Conservation (phyloP, 2,888 invertebrate species). For the Malthinus flaveolus region DNA sequence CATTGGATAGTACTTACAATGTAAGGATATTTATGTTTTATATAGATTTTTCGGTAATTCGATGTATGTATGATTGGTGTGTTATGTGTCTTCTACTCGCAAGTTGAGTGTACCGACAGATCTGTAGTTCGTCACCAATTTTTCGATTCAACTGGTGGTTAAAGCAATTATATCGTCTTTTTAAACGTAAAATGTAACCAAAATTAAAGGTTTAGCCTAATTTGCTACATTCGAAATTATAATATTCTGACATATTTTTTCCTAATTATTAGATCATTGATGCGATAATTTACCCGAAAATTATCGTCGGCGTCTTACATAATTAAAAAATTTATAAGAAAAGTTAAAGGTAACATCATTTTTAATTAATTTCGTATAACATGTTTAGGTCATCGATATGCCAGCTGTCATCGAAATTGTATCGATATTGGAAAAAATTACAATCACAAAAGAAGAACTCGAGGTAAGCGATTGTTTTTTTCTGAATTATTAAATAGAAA, state of each 20-base stretch:
- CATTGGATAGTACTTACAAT: conserved; percentile 97
- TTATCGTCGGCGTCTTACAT: too few species aligned
- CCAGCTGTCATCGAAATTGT: conserved; percentile 91
- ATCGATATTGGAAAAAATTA: conserved; percentile 86
- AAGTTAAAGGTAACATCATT: not conserved
- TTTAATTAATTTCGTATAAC: conserved; percentile 3
- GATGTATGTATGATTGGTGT: conserved; percentile 5
- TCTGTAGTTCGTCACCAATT: not conserved
- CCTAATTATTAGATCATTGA: not conserved
- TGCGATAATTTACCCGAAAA: not conserved
- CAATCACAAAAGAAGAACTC: conserved; percentile 87
- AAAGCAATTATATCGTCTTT: not conserved
- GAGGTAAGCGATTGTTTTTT: conserved; percentile 64
- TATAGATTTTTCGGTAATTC: conserved; percentile 27
- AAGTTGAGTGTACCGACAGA: conserved; percentile 1
- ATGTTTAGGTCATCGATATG: conserved; percentile 88
- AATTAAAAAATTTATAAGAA: not conserved
- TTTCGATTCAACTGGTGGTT: conserved; percentile 3
- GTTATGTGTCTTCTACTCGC: conserved; percentile 1
- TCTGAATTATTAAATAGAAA: not conserved
- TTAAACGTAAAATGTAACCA: too few species aligned
- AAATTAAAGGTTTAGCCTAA: too few species aligned
- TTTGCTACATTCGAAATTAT: too few species aligned
- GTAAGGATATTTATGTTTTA: conserved; percentile 69
- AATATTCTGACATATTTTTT: conserved; percentile 1